Conservation (phyloP, 1,140 invertebrate genomes). For the Pomacea maculata region DNA sequence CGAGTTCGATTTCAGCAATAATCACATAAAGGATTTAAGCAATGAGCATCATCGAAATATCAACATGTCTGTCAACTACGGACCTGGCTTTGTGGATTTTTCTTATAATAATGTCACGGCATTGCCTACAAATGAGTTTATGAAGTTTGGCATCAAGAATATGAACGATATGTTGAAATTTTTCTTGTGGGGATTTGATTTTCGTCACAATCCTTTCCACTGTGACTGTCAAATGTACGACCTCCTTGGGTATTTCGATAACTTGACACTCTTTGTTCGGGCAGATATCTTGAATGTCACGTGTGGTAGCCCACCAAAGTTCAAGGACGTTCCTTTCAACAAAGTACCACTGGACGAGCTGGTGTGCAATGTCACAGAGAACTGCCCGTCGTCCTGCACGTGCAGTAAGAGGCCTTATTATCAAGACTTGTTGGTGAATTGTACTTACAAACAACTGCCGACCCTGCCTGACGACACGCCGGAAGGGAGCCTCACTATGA, state of each 20-base stretch:
- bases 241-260: background rate
- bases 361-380: background rate
- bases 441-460: background rate
- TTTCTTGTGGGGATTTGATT: constrained; percentile 2
- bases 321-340: background rate
- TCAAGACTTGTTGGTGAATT: background rate
- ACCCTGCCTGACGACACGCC: background rate
- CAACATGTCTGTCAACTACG: constrained; percentile 1
- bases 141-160: background rate
- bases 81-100: background rate
- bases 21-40: background rate
- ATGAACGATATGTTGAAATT: background rate
- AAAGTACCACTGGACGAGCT: background rate
- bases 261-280: background rate
- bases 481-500: background rate
- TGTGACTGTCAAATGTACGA: constrained; percentile 1
- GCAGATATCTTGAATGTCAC: background rate
- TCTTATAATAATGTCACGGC: background rate
- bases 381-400: background rate
- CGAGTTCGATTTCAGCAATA: background rate
- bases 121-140: background rate
- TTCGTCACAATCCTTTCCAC: constrained; percentile 10
- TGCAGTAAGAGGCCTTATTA: background rate
- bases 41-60: background rate
- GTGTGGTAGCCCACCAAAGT: background rate